Evolutionary conservation across 1,140 invertebrate species (phyloP).

Genomic region (Colletes gigas): DNA sequence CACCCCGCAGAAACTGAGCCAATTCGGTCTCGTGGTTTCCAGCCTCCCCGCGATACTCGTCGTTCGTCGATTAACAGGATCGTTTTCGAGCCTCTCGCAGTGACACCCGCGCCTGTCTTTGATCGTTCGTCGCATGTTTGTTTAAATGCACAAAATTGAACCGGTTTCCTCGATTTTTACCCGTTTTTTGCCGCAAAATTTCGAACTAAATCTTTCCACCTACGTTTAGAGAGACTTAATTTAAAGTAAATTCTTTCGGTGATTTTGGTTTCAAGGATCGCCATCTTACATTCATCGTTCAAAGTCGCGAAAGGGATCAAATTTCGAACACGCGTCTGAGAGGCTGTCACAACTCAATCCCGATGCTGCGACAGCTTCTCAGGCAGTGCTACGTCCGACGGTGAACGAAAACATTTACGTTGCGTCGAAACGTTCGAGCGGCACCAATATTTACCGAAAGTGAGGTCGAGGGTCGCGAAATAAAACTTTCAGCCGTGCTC

Average conservation of each 20-base stretch:
- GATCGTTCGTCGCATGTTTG: background rate
- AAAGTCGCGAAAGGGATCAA: no score
- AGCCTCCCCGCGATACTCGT: background rate
- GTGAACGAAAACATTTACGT: conserved; percentile 13
- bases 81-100: background rate
- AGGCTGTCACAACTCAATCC: no score
- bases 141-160: no score
- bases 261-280: no score
- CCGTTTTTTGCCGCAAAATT: no score
- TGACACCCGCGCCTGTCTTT: background rate
- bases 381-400: background rate
- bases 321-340: no score
- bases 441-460: conserved; percentile 18
- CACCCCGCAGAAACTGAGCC: conserved; percentile 13
- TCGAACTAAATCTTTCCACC: no score
- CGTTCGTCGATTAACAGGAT: background rate
- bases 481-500: conserved; percentile 10
- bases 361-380: background rate
- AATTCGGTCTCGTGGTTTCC: background rate
- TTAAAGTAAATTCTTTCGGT: no score
- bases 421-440: background rate
- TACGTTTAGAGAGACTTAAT: no score
- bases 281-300: no score
- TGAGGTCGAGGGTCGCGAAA: background rate
- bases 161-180: no score